A percentile compares a stretch with the other conserved stretches of the same genome.
Conservation (phyloP, 1,140 invertebrate genomes). For the Rhagoletis pomonella region DNA sequence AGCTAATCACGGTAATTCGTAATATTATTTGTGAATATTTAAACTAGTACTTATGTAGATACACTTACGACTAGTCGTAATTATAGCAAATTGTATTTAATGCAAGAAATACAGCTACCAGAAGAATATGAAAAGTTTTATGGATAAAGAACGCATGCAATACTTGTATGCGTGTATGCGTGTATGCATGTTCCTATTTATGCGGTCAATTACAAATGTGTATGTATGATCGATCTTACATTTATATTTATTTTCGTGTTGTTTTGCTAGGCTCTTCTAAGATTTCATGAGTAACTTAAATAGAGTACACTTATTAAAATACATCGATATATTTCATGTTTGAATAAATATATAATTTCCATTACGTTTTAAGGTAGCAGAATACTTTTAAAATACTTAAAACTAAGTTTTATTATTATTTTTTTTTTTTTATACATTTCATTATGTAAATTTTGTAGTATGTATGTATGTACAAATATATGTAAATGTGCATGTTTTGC, state of each 20-base stretch:
- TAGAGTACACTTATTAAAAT: no score
- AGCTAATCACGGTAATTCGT: neutral
- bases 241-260: no score
- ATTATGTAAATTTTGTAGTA: slow-evolving; percentile 17
- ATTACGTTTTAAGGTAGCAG: no score
- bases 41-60: neutral
- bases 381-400: slow-evolving; percentile 33
- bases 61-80: neutral
- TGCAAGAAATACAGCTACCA: no score
- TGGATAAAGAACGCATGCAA: no score
- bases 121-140: no score
- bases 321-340: no score
- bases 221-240: neutral
- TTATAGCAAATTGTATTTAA: no score
- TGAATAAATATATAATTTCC: no score
- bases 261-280: no score
- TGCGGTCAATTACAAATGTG: neutral
- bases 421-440: slow-evolving; percentile 3
- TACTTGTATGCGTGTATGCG: neutral
- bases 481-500: slow-evolving; percentile 17
- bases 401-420: neutral
- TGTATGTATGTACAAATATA: slow-evolving; percentile 9
- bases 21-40: neutral
- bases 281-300: no score
- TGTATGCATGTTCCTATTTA: neutral